A percentile compares a stretch with the other conserved stretches of the same genome.
Conservation (phyloP, 92 coral and sea anemone genomes). For the Umimayanthus kanabou region DNA sequence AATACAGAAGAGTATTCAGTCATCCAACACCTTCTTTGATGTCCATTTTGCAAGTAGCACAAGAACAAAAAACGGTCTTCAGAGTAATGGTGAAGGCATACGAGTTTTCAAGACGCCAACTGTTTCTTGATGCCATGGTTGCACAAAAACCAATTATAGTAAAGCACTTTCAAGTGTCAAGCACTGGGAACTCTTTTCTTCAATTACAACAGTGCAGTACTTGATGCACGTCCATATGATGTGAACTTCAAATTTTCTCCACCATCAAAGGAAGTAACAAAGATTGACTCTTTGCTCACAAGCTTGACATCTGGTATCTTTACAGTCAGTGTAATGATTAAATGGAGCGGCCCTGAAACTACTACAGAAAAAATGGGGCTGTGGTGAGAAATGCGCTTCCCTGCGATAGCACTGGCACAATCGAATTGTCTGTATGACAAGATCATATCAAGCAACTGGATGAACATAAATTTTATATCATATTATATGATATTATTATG, state of each 20-base stretch:
- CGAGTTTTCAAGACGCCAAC: constrained; percentile 43
- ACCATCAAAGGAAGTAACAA: constrained; percentile 52
- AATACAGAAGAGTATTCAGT: constrained; percentile 42
- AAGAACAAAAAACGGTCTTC: constrained; percentile 37
- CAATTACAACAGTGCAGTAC: constrained; percentile 49
- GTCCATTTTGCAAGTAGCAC: constrained; percentile 48
- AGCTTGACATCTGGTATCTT: constrained; percentile 50
- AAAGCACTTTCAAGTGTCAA: constrained; percentile 41
- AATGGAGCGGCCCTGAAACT: constrained; percentile 45
- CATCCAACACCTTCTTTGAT: constrained; percentile 50
- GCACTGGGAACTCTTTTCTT: constrained; percentile 52
- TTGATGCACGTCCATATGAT: constrained; percentile 44
- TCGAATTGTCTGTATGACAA: constrained; percentile 46
- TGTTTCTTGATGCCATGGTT: constrained; percentile 46
- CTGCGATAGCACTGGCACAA: constrained; percentile 45
- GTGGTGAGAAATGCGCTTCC: constrained; percentile 38
- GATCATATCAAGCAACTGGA: constrained; percentile 38
- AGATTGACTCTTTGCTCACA: constrained; percentile 52
- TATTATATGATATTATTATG: constrained; percentile 47
- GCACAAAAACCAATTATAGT: constrained; percentile 48
- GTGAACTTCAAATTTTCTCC: constrained; percentile 42
- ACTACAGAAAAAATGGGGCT: constrained; percentile 50
- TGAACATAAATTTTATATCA: constrained; percentile 38
- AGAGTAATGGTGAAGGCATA: constrained; percentile 56
- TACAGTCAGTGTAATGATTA: constrained; percentile 50